Conservation (phyloP, 2,888 invertebrate genomes). For the Luperina nickerlii region DNA sequence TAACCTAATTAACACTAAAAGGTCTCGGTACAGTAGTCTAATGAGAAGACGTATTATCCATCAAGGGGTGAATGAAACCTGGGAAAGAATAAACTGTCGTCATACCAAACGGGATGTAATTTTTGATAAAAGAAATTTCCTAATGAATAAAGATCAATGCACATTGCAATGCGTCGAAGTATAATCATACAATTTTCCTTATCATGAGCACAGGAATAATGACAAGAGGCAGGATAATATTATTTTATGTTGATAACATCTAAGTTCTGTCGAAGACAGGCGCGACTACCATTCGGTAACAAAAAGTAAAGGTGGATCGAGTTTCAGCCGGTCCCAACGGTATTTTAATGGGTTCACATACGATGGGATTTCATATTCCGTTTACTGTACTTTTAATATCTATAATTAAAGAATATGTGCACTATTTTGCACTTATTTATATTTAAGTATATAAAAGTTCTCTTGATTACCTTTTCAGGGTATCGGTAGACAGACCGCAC, state of each 20-base stretch:
- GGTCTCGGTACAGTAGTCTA: neutral
- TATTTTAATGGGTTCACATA: slow-evolving; percentile 70
- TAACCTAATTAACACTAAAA: neutral
- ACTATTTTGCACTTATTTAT: slow-evolving; percentile 40
- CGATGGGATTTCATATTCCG: slow-evolving; percentile 57
- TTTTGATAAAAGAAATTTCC: slow-evolving; percentile 14
- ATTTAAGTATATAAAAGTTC: neutral
- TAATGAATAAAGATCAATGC: slow-evolving; percentile 24
- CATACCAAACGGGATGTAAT: neutral
- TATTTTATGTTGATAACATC: slow-evolving; percentile 73
- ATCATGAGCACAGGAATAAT: slow-evolving; percentile 47
- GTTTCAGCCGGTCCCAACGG: slow-evolving; percentile 68
- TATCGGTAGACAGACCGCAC: neutral
- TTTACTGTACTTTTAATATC: slow-evolving; percentile 50
- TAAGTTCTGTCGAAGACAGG: slow-evolving; percentile 67
- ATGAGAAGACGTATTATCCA: neutral
- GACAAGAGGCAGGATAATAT: slow-evolving; percentile 55
- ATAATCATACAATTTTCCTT: slow-evolving; percentile 53
- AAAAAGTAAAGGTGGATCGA: slow-evolving; percentile 69
- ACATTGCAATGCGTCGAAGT: slow-evolving; percentile 47
- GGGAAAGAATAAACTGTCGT: neutral
- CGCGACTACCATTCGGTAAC: slow-evolving; percentile 64
- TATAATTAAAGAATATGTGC: slow-evolving; percentile 36
- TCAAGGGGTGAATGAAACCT: neutral
- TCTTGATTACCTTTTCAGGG: slow-evolving; percentile 7